These are phyloP conservation scores for Perca schrenkii DNA, from an alignment of 2,113 vertebrate genomes.

Conservation along the genomic window DNA sequence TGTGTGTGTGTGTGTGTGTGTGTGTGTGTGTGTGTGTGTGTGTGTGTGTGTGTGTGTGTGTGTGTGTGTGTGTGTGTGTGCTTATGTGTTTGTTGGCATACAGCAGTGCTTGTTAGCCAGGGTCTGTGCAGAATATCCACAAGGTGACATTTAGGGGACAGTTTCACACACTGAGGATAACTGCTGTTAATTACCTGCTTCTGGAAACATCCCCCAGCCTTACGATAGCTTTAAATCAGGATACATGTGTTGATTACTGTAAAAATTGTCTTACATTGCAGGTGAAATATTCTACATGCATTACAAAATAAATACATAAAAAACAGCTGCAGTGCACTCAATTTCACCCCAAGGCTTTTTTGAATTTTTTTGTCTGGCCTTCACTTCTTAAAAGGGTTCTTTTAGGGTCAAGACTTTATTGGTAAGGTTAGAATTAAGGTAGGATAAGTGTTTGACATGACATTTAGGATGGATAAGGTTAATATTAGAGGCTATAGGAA, in stretches of 20 bases:
- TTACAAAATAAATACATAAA: not conserved
- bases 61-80: too few species aligned
- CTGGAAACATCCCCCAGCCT: constrained; percentile 49
- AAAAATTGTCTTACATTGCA: not conserved
- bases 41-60: too few species aligned
- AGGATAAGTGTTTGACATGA: not conserved
- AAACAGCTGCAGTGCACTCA: not conserved
- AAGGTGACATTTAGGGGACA: constrained; percentile 82
- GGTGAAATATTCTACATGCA: not conserved
- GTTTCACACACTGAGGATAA: constrained; percentile 75
- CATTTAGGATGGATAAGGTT: not conserved
- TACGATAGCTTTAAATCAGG: constrained; percentile 28
- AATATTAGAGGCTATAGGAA: not conserved
- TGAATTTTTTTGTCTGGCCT: not conserved
- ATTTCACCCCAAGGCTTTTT: not conserved
- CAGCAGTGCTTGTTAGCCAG: constrained; percentile 29
- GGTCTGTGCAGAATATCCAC: constrained; percentile 64
- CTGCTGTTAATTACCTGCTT: constrained; percentile 67
- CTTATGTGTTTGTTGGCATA: constrained; percentile 32
- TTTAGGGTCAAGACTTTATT: not conserved
- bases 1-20: constrained; percentile 21
- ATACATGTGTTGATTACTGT: not conserved
- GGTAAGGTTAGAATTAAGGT: constrained; percentile 1
- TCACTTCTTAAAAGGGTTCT: not conserved
- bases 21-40: constrained; percentile 3